A percentile compares a stretch with the other conserved stretches of the same genome.
phyloP scores from a whole-genome alignment of 2,888 invertebrate species.

The Andrena trimmerana region DNA sequence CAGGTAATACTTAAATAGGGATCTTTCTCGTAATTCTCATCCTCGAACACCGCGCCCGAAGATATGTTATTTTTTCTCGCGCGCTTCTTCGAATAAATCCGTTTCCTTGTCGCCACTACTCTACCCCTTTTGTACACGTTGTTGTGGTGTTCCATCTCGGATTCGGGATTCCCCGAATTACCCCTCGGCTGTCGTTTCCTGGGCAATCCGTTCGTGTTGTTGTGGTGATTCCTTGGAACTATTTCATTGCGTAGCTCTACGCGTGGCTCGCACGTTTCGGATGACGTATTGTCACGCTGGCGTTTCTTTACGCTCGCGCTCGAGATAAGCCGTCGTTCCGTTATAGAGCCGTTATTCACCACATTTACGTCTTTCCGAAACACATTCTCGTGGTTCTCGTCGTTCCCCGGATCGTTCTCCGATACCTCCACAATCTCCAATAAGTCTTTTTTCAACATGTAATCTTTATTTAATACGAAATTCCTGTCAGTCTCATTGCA shows the following conservation, averaged over 20 bases:
- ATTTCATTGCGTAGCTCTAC: conserved; percentile 72
- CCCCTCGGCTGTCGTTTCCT: conserved; percentile 57
- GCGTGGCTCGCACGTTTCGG: conserved; percentile 70
- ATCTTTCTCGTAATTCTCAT: conserved; percentile 77
- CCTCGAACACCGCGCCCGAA: conserved; percentile 72
- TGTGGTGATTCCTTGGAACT: conserved; percentile 70
- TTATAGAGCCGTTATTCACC: conserved; percentile 13
- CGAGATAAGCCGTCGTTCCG: conserved; percentile 65
- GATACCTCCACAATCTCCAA: conserved; percentile 49
- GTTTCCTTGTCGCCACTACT: conserved; percentile 49
- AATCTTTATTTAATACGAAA: conserved; percentile 56
- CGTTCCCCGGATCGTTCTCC: conserved; percentile 74
- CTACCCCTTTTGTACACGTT: conserved; percentile 53
- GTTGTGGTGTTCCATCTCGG: conserved; percentile 45
- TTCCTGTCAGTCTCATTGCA: conserved; percentile 58
- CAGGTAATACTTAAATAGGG: conserved; percentile 71
- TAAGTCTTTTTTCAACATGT: conserved; percentile 51
- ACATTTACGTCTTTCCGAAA: conserved; percentile 67
- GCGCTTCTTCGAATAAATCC: conserved; percentile 68
- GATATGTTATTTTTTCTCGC: conserved; percentile 65
- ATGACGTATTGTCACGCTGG: conserved; percentile 64
- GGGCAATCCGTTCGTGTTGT: conserved; percentile 57
- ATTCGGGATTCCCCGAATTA: conserved; percentile 49
- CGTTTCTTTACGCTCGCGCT: conserved; percentile 65
- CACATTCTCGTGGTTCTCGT: conserved; percentile 77